These are phyloP conservation scores for Urocitellus parryii DNA, from an alignment of 2,113 vertebrate genomes.

Conservation along the genomic window DNA sequence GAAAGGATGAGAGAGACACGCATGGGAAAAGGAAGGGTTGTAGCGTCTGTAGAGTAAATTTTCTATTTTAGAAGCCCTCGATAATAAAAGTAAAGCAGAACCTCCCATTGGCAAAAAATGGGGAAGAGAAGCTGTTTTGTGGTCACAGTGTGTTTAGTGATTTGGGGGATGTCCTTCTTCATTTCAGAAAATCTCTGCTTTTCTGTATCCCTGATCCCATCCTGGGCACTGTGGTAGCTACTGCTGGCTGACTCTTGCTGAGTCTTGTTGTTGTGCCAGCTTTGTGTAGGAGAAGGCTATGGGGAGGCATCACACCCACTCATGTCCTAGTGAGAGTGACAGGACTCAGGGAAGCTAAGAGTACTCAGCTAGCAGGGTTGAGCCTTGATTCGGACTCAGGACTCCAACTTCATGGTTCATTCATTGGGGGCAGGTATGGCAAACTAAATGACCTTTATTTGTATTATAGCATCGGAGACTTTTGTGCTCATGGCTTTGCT, in stretches of 20 bases:
- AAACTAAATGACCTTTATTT: neutral
- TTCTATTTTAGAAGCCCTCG: neutral
- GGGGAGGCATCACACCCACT: neutral
- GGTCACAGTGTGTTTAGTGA: neutral
- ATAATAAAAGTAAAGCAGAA: slow-evolving; percentile 42
- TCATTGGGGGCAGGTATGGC: neutral
- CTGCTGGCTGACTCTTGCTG: neutral
- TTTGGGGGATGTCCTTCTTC: neutral
- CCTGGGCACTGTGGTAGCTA: neutral
- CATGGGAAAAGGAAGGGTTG: neutral
- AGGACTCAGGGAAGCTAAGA: neutral
- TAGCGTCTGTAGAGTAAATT: neutral
- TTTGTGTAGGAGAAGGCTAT: neutral
- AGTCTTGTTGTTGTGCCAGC: neutral
- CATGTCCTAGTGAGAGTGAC: neutral
- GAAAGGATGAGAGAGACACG: neutral
- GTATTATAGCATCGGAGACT: neutral
- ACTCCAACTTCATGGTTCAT: neutral
- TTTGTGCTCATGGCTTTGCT: neutral
- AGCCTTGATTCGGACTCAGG: slow-evolving; percentile 51
- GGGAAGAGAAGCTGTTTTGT: neutral
- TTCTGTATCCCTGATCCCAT: neutral
- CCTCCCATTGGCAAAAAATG: neutral
- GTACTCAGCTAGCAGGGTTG: neutral
- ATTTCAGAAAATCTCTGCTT: neutral